Percentiles rank a stretch among this genome's conserved stretches.
Conservation (phyloP, 2,888 invertebrate species). For the Oxystoma pomonae region DNA sequence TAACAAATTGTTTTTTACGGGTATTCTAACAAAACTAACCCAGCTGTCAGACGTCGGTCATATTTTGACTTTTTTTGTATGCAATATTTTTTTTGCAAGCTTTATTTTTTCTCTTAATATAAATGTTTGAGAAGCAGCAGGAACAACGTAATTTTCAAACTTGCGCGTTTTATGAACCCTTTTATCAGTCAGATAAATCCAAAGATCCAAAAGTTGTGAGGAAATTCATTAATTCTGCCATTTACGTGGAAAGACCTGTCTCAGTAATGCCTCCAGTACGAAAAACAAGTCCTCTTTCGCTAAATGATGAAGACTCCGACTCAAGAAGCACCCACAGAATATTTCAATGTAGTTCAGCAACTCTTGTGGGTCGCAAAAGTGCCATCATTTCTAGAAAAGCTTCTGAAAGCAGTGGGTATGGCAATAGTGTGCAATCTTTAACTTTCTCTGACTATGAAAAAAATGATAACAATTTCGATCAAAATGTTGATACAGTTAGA, state of each 20-base stretch:
- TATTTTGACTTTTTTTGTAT: constrained; percentile 1
- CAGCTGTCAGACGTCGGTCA: not conserved
- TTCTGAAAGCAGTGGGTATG: not conserved
- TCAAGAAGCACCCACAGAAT: not conserved
- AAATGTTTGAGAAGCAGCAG: not conserved
- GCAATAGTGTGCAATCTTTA: not conserved
- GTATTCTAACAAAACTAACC: not conserved
- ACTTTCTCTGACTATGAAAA: not conserved
- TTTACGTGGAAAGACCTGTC: constrained; percentile 53
- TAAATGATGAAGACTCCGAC: not conserved
- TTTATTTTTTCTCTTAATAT: not conserved
- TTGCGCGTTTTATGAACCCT: not conserved
- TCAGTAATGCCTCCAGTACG: constrained; percentile 28
- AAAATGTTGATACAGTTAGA: not conserved
- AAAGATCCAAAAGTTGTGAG: constrained; percentile 27
- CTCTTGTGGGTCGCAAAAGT: not conserved
- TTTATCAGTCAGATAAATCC: not conserved
- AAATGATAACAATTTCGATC: not conserved
- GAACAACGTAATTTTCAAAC: not conserved
- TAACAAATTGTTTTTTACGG: not conserved
- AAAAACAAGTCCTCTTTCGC: constrained; percentile 31
- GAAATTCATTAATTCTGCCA: constrained; percentile 59
- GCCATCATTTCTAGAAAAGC: not conserved
- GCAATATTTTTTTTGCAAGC: not conserved
- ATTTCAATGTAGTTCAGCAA: not conserved